Conservation (phyloP, 2,888 invertebrate species). For the Cyaniris semiargus region DNA sequence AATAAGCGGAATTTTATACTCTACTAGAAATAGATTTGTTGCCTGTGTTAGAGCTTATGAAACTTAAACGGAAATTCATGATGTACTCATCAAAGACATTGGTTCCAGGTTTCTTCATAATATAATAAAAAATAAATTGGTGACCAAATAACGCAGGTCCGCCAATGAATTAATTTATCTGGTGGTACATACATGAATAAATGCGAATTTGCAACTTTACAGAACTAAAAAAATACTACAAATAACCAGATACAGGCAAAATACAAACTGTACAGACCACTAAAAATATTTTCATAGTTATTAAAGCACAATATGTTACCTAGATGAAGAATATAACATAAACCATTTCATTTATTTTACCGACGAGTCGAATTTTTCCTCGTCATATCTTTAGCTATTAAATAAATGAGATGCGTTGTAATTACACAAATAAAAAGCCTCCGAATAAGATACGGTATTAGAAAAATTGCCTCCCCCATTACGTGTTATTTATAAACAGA, state of each 20-base stretch:
- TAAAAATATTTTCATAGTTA: too few relatives aligned
- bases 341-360: not conserved
- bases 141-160: too few relatives aligned
- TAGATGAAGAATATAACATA: not conserved
- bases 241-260: too few relatives aligned
- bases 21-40: not conserved
- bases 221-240: too few relatives aligned
- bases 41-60: too few relatives aligned
- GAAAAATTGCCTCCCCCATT: slow-evolving; percentile 32
- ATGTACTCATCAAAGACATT: not conserved
- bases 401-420: not conserved
- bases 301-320: not conserved
- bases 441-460: slow-evolving; percentile 10
- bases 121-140: too few relatives aligned
- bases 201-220: too few relatives aligned
- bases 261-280: too few relatives aligned
- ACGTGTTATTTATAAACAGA: slow-evolving; percentile 32
- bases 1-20: not conserved
- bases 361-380: not conserved
- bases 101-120: too few relatives aligned
- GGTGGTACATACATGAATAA: too few relatives aligned
- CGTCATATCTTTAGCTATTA: not conserved
- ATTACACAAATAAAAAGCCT: slow-evolving; percentile 20
- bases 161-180: too few relatives aligned
- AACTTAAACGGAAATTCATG: not conserved